Percentiles rank a stretch among this genome's conserved stretches.
Conservation (phyloP, 92 coral and sea anemone species). For the Ricordea florida region DNA sequence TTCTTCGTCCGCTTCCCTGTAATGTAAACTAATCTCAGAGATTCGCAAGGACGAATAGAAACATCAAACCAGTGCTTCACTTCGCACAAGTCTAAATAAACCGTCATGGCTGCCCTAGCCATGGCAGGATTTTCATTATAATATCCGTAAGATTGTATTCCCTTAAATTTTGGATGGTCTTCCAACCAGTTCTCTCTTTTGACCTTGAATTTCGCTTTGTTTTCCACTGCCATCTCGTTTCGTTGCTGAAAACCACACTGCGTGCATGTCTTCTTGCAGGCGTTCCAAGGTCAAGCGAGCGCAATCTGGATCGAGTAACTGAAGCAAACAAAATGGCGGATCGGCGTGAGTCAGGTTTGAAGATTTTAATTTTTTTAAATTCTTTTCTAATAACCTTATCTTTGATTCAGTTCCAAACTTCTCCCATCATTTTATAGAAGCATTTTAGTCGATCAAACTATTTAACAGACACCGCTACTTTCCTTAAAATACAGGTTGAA, state of each 20-base stretch:
- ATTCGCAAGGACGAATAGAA: slow-evolving; percentile 75
- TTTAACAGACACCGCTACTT: too few species aligned
- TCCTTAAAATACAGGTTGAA: too few species aligned
- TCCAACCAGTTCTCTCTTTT: slow-evolving; percentile 89
- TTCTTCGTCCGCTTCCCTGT: slow-evolving; percentile 92
- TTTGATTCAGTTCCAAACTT: not conserved
- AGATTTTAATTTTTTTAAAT: not conserved
- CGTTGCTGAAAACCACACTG: too few species aligned
- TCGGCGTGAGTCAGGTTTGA: slow-evolving; percentile 78
- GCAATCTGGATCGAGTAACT: slow-evolving; percentile 20
- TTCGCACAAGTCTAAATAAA: slow-evolving; percentile 90
- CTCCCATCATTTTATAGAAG: too few species aligned
- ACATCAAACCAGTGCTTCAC: slow-evolving; percentile 92
- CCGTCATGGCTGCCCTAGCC: slow-evolving; percentile 79
- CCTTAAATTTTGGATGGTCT: slow-evolving; percentile 82
- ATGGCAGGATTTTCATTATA: slow-evolving; percentile 34
- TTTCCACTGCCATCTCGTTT: not conserved
- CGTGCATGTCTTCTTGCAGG: too few species aligned
- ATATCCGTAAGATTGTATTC: slow-evolving; percentile 74
- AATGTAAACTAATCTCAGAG: slow-evolving; percentile 70
- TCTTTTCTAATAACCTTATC: not conserved
- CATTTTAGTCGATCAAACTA: too few species aligned
- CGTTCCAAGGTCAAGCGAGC: slow-evolving; percentile 16
- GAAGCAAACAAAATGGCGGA: slow-evolving; percentile 75
- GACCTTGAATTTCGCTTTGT: not conserved